phyloP scores from a whole-genome alignment of 53 echinoderm and acorn worm genomes.

The Echinarachnius parma region DNA sequence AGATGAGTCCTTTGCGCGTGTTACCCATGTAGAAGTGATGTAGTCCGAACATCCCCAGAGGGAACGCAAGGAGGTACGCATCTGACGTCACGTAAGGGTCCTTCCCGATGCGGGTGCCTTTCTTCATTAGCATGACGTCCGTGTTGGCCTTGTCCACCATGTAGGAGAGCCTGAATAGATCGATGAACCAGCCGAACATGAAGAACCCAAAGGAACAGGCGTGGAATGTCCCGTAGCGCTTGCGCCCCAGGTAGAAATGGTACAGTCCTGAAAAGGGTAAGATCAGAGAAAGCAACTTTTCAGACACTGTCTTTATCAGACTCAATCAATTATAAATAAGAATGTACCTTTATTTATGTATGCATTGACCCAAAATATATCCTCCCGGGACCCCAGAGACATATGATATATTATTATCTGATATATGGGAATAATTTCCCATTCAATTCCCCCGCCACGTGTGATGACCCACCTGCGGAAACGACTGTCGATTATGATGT shows the following conservation, averaged over 20 bases:
- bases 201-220: slow-evolving; percentile 40
- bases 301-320: no score
- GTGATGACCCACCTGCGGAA: no score
- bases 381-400: no score
- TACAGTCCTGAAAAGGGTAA: slow-evolving; percentile 40
- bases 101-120: slow-evolving; percentile 22
- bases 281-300: no score
- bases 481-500: no score
- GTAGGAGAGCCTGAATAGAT: slow-evolving; percentile 48
- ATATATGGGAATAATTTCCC: no score
- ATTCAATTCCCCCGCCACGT: no score
- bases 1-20: slow-evolving; percentile 32
- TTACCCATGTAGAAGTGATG: slow-evolving; percentile 46
- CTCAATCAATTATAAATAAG: no score
- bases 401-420: no score
- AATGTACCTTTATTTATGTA: no score
- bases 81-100: slow-evolving; percentile 23
- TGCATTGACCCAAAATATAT: no score
- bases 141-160: slow-evolving; percentile 55
- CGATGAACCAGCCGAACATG: slow-evolving; percentile 54
- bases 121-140: slow-evolving; percentile 17
- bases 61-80: slow-evolving; percentile 58
- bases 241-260: slow-evolving; percentile 60
- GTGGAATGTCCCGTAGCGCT: slow-evolving; percentile 46
- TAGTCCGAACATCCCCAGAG: slow-evolving; percentile 52